Base-by-base conservation (phyloP, 1,140 invertebrate genomes). In the Drosophila asahinai region DNA sequence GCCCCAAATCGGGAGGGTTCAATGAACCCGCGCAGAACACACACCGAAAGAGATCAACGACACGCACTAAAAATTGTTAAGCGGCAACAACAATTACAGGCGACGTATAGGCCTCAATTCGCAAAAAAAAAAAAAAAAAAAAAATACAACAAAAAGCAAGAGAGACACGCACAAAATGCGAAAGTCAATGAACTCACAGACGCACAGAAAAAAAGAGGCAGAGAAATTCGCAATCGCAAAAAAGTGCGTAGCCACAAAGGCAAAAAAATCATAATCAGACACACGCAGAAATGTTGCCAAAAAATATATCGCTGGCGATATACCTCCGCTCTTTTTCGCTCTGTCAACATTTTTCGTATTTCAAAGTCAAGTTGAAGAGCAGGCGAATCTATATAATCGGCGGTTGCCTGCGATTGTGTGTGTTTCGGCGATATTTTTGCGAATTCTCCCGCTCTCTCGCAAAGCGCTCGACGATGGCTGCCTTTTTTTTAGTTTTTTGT, bases 341-440 rank as follows among this genome's bases (percentile, higher is more conserved):
- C 77, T 86, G 67, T 83, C 83, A 83, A 87, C 83, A 87, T 83
- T 77, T 72, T 27, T 14, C 27, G 27, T 27, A 55, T 71, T 90
- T 91, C 87, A 91, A 91, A 91, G 87, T 91, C 87, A 91, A 91
- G 87, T 91, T 91, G 87, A 91, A 91, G 83, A 91, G 87, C 87
- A 51, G 36, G 36, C 57, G 51, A 47, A 22, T 62, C 22, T 61
- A 19, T 58, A 51, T 43, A 55, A 19, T 22, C n/a, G 12, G 33
- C 45, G 25, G 36, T 57, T 38, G 27, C 9, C 33, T 45, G 55
- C 48, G 36, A 30, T 42, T 45, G 43, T 25, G 49, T 57, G 52
- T 61, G 55, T 51, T 43, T 15, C 30, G 25, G 73, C 45, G 60
- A 75, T 73, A 76, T 59, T 58, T 77, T 67, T 67, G 75, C 75